Conservation (phyloP, 2,888 invertebrate genomes). For the Dolichomitus sp. region DNA sequence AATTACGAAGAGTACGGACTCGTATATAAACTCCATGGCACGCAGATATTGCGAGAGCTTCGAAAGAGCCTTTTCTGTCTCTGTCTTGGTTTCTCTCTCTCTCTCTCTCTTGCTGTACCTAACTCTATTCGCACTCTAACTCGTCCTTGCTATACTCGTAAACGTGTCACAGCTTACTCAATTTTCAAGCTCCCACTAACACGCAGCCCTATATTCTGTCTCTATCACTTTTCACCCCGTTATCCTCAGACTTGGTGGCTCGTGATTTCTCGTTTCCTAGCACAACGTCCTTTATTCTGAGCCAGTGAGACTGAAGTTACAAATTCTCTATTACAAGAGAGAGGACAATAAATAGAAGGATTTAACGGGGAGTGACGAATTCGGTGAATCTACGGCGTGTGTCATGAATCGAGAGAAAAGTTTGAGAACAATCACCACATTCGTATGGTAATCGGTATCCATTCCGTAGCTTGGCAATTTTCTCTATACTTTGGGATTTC, state of each 20-base stretch:
- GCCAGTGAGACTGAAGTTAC: not conserved
- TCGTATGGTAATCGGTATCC: too few relatives aligned
- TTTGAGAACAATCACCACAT: too few relatives aligned
- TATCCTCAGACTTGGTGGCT: not conserved
- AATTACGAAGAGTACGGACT: slow-evolving; percentile 47
- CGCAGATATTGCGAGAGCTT: slow-evolving; percentile 41
- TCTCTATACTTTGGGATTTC: too few relatives aligned
- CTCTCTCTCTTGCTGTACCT: not conserved
- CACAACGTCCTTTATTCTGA: not conserved
- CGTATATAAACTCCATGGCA: slow-evolving; percentile 37
- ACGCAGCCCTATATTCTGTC: slow-evolving; percentile 9
- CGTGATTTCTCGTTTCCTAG: slow-evolving; percentile 9
- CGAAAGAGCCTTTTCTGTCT: not conserved
- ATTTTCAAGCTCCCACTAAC: slow-evolving; percentile 34
- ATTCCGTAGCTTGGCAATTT: too few relatives aligned
- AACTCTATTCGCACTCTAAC: slow-evolving; percentile 35
- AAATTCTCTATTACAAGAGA: slow-evolving; percentile 17
- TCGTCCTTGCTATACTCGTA: slow-evolving; percentile 31
- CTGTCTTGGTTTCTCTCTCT: slow-evolving; percentile 7
- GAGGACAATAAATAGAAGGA: slow-evolving; percentile 19
- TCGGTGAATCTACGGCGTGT: slow-evolving; percentile 28
- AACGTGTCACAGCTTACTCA: slow-evolving; percentile 45
- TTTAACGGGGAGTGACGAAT: slow-evolving; percentile 36
- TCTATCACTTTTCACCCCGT: slow-evolving; percentile 35
- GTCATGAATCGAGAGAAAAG: too few relatives aligned